Percentiles rank a stretch among this genome's conserved stretches.
These are phyloP conservation scores for Decapterus maruadsi DNA, from an alignment of 2,797 vertebrate genomes.

Conservation along the genomic window DNA sequence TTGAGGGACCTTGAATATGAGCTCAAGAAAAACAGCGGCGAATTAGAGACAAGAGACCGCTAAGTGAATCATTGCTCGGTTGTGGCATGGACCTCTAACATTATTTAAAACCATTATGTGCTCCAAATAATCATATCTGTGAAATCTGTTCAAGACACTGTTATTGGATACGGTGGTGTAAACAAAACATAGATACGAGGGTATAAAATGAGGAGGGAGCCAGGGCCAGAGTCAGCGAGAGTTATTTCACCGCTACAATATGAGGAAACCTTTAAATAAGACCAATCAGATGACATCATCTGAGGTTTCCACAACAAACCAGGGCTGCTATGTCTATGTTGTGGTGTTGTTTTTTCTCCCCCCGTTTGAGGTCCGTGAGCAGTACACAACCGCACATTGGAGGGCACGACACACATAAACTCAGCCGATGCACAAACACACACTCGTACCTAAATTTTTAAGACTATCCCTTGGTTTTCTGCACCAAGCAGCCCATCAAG, in stretches of 20 bases:
- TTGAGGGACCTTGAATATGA: constrained; percentile 14
- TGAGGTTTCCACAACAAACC: constrained; percentile 57
- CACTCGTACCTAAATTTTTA: constrained; percentile 40
- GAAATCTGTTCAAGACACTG: constrained; percentile 30
- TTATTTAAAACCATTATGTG: constrained; percentile 45
- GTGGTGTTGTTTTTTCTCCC: constrained; percentile 18
- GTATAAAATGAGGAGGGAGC: constrained; percentile 27
- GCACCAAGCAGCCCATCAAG: constrained; percentile 77
- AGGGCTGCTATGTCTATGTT: constrained; percentile 40
- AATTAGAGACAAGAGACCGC: constrained; percentile 40
- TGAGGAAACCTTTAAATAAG: constrained; percentile 46
- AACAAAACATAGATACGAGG: constrained; percentile 32
- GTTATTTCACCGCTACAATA: constrained; percentile 38
- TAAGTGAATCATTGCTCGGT: constrained; percentile 36
- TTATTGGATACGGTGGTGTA: constrained; percentile 57
- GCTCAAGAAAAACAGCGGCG: constrained; percentile 32
- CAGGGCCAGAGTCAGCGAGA: neutral
- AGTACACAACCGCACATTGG: constrained; percentile 25
- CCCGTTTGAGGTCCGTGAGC: constrained; percentile 18
- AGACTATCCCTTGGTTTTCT: constrained; percentile 55
- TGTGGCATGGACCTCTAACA: constrained; percentile 40
- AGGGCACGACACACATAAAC: neutral
- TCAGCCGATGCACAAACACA: constrained; percentile 29
- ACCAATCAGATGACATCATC: constrained; percentile 62
- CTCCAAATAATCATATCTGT: constrained; percentile 39